A percentile compares a stretch with the other conserved stretches of the same genome.
Conservation (phyloP, 1,140 invertebrate genomes). For the Pogonognathellus flavescens region DNA sequence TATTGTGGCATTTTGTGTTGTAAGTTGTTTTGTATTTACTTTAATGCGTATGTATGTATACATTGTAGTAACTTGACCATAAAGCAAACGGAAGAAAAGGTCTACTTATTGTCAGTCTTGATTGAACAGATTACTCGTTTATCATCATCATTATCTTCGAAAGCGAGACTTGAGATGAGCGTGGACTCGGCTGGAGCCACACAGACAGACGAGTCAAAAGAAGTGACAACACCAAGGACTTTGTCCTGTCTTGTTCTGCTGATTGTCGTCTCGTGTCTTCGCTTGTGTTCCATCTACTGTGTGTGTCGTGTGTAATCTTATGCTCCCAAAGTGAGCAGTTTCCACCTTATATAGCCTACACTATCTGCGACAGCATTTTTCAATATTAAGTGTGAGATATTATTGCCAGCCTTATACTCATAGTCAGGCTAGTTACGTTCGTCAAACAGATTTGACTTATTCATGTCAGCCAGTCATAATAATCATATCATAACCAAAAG, state of each 20-base stretch:
- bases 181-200: slow-evolving; percentile 26
- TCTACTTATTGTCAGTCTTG: slow-evolving; percentile 36
- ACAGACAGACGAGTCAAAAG: slow-evolving; percentile 36
- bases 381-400: not conserved
- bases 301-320: not conserved
- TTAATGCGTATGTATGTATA: not conserved
- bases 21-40: not conserved
- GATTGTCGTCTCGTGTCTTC: slow-evolving; percentile 24
- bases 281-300: slow-evolving; percentile 10
- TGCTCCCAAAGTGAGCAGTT: not conserved
- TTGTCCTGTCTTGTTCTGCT: slow-evolving; percentile 23
- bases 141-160: slow-evolving; percentile 35
- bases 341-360: not conserved
- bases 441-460: not conserved
- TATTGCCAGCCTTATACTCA: not conserved
- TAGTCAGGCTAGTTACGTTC: not conserved
- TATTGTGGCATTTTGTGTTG: slow-evolving; percentile 30
- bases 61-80: not conserved
- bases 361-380: not conserved
- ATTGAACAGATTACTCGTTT: slow-evolving; percentile 42
- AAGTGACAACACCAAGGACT: slow-evolving; percentile 36
- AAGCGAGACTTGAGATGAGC: slow-evolving; percentile 2
- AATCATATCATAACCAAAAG: slow-evolving; percentile 17
- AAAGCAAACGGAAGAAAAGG: not conserved
- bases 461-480: not conserved